Percentiles rank a stretch among this genome's conserved stretches.
Conservation (phyloP, 1,140 invertebrate species). For the Dolichoris vasculosae region DNA sequence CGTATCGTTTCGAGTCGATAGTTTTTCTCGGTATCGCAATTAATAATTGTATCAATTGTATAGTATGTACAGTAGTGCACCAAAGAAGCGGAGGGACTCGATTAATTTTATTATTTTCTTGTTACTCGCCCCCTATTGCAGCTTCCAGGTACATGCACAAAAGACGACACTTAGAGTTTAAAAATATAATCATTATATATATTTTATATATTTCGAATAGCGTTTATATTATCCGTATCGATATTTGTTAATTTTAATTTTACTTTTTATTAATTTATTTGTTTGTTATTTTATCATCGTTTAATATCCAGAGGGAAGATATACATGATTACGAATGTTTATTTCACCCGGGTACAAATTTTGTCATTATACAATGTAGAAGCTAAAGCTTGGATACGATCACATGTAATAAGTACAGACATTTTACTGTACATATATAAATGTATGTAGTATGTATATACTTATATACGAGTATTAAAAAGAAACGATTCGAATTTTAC, state of each 20-base stretch:
- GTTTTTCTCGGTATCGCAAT: constrained; percentile 45
- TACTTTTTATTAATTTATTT: constrained; percentile 38
- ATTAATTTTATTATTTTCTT: constrained; percentile 22
- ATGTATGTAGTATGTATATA: background rate
- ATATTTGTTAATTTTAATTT: constrained; percentile 56
- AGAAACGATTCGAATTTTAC: background rate
- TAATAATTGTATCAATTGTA: constrained; percentile 55
- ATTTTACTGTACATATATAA: constrained; percentile 9
- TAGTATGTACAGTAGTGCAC: constrained; percentile 69
- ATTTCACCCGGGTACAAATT: background rate
- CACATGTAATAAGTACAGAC: constrained; percentile 23
- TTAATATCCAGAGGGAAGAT: constrained; percentile 12
- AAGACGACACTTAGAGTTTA: constrained; percentile 75
- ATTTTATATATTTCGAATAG: constrained; percentile 71
- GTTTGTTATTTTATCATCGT: constrained; percentile 4
- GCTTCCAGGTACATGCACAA: constrained; percentile 64
- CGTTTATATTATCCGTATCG: constrained; percentile 66
- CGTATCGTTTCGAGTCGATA: constrained; percentile 52
- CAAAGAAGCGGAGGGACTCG: constrained; percentile 30
- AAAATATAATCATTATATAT: constrained; percentile 74
- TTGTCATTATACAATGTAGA: constrained; percentile 1
- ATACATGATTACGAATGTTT: background rate
- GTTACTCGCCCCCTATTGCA: constrained; percentile 23
- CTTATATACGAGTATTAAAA: constrained; percentile 23
- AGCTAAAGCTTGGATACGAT: constrained; percentile 14